Base-by-base conservation (phyloP, 2,113 vertebrate species). In the Caranx ignobilis region DNA sequence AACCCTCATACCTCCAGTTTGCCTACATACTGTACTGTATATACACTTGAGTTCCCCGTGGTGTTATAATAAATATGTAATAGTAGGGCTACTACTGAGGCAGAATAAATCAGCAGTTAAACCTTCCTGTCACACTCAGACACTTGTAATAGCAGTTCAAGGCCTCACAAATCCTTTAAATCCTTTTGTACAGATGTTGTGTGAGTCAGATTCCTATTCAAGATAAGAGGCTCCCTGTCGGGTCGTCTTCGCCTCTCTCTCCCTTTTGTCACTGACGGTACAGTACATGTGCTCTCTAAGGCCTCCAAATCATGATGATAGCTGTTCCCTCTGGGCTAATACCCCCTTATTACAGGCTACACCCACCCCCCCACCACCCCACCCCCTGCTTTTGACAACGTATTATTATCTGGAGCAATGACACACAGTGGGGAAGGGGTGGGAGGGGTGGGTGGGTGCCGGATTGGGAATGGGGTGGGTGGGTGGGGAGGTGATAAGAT, bases 331-430 rank as follows among this genome's bases (percentile, higher is more conserved):
- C 55, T 1, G 66, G 85, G 82, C 82, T 89, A 91, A 93, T 91
- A 91, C 81, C 89, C 89, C 83, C 79, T 81, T 82, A 88, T 92
- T 91, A 87, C 52, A 70, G 45, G 71, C 66, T 76, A 54, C 66
- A 81, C 19, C 18, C 26, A 26, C 26, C 26, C 26, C 26, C 26
- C 26, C 26, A 26, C 26, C 26, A 26, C 26, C 26, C 26, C 26
- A 26, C 19, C 18, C 83, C 65, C 11, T 76, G 76, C 77, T 62
- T 84, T 66, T 83, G 88, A 91, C 90, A 91, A 21, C 68, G 6
- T 62, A 32, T 77, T 71, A 87, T 93, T 91, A 92, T 77, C 87
- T 52, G 72, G 62, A 50, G 56, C 43, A 77, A 26, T 78, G 72
- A 62, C 72, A 77, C 86, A 79, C 19, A 26, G 13, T 32, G 72